Conservation (phyloP, 2,888 invertebrate species). For the Parnassius glacialis region DNA sequence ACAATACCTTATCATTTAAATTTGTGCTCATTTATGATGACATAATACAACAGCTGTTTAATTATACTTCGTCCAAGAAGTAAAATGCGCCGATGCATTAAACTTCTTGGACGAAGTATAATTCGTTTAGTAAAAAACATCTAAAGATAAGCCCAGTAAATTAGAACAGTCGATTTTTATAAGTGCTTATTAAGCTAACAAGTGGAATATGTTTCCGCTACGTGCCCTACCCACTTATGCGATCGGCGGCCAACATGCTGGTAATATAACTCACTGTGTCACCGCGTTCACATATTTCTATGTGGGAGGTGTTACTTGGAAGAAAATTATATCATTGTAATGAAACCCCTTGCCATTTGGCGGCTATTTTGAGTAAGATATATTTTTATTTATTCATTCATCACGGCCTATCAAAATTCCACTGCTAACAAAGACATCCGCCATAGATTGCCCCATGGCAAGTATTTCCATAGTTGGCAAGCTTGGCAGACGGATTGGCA, state of each 20-base stretch:
- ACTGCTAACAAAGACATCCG: no score
- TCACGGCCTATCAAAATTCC: no score
- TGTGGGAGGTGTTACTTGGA: constrained; percentile 14
- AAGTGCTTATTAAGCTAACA: constrained; percentile 24
- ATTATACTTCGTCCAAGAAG: neutral
- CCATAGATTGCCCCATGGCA: no score
- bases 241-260: constrained; percentile 15
- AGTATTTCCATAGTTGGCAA: no score
- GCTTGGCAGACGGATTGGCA: no score
- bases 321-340: neutral
- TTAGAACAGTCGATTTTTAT: constrained; percentile 11
- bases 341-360: no score
- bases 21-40: no score
- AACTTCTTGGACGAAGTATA: no score
- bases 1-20: no score
- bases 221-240: constrained; percentile 12
- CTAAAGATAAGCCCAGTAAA: constrained; percentile 15
- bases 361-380: no score
- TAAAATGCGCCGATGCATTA: neutral
- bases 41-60: no score
- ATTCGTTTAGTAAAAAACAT: neutral
- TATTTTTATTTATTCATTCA: no score
- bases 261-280: constrained; percentile 16
- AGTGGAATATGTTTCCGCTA: constrained; percentile 21
- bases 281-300: constrained; percentile 14